Conservation (phyloP, 2,888 invertebrate genomes). For the Rhyacophila evoluta region DNA sequence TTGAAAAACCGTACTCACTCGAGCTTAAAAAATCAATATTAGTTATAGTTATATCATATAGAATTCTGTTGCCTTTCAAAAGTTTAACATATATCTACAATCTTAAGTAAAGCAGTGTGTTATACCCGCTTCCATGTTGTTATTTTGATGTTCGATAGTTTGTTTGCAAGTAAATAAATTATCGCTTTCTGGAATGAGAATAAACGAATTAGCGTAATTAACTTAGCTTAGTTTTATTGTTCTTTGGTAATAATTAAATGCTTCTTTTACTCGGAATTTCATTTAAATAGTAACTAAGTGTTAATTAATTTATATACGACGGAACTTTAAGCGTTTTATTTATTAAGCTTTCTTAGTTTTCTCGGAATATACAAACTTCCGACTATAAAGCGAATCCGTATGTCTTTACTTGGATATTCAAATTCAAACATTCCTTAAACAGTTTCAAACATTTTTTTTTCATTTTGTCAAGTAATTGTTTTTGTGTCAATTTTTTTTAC, state of each 20-base stretch:
- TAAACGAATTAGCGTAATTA: constrained; percentile 22
- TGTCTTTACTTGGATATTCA: too few species aligned
- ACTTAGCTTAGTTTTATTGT: constrained; percentile 15
- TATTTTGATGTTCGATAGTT: constrained; percentile 14
- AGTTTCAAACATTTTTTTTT: too few species aligned
- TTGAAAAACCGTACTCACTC: too few species aligned
- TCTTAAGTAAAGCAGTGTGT: not conserved
- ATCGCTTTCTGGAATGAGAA: constrained; percentile 18
- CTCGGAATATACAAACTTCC: not conserved
- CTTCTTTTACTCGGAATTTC: constrained; percentile 19
- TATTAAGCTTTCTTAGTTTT: not conserved
- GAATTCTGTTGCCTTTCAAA: too few species aligned
- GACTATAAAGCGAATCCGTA: not conserved
- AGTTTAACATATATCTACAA: not conserved
- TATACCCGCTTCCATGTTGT: not conserved
- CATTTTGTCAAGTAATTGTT: too few species aligned
- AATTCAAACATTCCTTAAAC: not conserved
- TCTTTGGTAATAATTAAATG: constrained; percentile 17
- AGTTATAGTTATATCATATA: too few species aligned
- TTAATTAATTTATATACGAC: not conserved
- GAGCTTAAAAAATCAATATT: too few species aligned
- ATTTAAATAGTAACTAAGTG: not conserved
- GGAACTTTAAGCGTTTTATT: constrained; percentile 4
- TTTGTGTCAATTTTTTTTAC: too few species aligned
- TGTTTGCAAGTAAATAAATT: constrained; percentile 10